Evolutionary conservation across 30 jellyfish, hydroid and myxozoan genomes (phyloP).

Genomic region (Turritopsis rubra): DNA sequence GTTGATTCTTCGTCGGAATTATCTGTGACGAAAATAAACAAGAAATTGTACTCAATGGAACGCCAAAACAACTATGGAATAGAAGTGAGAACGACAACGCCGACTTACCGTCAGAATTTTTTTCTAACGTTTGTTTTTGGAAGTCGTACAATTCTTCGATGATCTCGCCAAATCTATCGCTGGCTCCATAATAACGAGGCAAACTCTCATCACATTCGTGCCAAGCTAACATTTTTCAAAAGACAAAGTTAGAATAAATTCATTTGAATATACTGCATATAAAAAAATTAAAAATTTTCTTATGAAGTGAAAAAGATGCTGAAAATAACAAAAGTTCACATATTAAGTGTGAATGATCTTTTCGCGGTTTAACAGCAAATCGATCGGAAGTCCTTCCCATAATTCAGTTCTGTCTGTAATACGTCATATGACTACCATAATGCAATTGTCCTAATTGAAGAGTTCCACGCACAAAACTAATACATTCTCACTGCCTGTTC

Average conservation of each 20-base stretch:
- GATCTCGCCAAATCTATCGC: conserved; percentile 55
- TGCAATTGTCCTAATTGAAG: too few relatives aligned
- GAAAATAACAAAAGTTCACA: not conserved
- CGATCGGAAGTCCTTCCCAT: too few relatives aligned
- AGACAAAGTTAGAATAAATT: not conserved
- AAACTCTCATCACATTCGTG: conserved; percentile 66
- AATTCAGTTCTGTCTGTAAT: too few relatives aligned
- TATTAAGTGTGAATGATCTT: not conserved
- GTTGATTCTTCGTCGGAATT: conserved; percentile 19
- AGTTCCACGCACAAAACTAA: too few relatives aligned
- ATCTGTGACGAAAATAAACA: not conserved
- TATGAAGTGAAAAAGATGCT: not conserved
- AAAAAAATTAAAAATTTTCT: not conserved
- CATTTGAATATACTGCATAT: not conserved
- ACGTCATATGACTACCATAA: too few relatives aligned
- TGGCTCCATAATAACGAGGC: conserved; percentile 76
- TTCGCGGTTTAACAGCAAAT: not conserved
- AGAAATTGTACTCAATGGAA: too few relatives aligned
- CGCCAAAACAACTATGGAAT: too few relatives aligned
- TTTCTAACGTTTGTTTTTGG: conserved; percentile 29
- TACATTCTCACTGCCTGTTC: too few relatives aligned
- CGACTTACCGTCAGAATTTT: conserved; percentile 25
- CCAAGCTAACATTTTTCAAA: conserved; percentile 65
- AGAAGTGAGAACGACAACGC: not conserved
- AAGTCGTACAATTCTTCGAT: conserved; percentile 43